phyloP scores from a whole-genome alignment of 2,797 vertebrate species.

The Scolopax rusticola region DNA sequence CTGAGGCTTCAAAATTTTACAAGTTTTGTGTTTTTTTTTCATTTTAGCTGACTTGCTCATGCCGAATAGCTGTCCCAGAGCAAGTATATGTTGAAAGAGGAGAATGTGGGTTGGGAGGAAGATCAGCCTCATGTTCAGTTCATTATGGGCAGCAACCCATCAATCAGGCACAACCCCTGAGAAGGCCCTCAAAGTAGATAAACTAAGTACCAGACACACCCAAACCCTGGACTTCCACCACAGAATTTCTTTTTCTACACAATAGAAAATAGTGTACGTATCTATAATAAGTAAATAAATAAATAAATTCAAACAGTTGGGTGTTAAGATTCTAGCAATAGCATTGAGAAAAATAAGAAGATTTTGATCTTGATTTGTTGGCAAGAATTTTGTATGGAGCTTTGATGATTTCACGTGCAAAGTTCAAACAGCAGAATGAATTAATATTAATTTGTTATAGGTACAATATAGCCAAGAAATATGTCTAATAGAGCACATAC shows the following conservation, averaged over 20 bases:
- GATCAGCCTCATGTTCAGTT: conserved; percentile 20
- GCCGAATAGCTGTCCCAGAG: conserved; percentile 52
- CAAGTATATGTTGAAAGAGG: conserved; percentile 38
- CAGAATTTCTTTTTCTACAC: conserved; percentile 12
- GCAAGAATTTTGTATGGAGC: neutral
- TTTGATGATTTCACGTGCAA: neutral
- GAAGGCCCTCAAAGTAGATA: conserved; percentile 2
- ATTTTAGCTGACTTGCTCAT: conserved; percentile 1
- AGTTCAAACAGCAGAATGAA: neutral
- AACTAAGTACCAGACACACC: conserved; percentile 44
- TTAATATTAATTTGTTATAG: neutral
- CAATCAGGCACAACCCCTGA: conserved; percentile 33
- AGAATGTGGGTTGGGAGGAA: conserved; percentile 36
- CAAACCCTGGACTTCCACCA: conserved; percentile 23
- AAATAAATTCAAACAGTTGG: neutral
- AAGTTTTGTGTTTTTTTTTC: conserved; percentile 8
- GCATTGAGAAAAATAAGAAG: neutral
- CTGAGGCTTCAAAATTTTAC: neutral
- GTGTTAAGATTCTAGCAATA: neutral
- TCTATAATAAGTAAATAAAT: neutral
- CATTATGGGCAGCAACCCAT: conserved; percentile 17
- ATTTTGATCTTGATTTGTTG: conserved; percentile 14
- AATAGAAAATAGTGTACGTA: neutral
- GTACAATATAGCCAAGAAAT: conserved; percentile 28
- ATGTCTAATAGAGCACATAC: neutral